Conservation (phyloP, 1,140 invertebrate genomes). For the Eufriesea mexicana region DNA sequence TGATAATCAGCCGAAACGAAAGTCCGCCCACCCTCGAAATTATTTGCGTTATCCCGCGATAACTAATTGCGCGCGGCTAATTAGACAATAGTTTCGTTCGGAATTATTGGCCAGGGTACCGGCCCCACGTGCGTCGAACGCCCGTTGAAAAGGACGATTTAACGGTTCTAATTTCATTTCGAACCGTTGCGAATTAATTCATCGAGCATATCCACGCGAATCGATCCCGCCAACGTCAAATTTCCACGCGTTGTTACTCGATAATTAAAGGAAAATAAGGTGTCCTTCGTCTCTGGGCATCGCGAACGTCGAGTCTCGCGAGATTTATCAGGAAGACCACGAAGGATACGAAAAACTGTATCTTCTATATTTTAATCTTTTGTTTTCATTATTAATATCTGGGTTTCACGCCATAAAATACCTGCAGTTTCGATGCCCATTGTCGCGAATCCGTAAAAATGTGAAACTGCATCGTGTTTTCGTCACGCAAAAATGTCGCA, state of each 20-base stretch:
- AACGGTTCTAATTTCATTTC: constrained; percentile 5
- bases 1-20: constrained; percentile 33
- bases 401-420: too few relatives aligned
- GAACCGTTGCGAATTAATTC: constrained; percentile 3
- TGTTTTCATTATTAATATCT: too few relatives aligned
- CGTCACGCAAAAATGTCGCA: too few relatives aligned
- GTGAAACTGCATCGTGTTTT: too few relatives aligned
- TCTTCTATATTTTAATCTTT: too few relatives aligned
- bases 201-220: too few relatives aligned
- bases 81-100: constrained; percentile 21
- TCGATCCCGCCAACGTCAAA: neutral
- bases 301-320: neutral
- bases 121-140: neutral
- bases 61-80: constrained; percentile 37
- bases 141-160: constrained; percentile 12
- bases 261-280: neutral
- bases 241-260: neutral
- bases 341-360: too few relatives aligned
- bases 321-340: neutral
- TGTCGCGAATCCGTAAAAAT: too few relatives aligned
- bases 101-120: constrained; percentile 3
- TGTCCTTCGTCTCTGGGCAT: neutral
- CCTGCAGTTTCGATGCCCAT: too few relatives aligned
- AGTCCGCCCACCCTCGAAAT: neutral
- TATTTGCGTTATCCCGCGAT: constrained; percentile 29